A percentile compares a stretch with the other conserved stretches of the same genome.
phyloP scores from a whole-genome alignment of 2,888 invertebrate genomes.

The Eupithecia insigniata region DNA sequence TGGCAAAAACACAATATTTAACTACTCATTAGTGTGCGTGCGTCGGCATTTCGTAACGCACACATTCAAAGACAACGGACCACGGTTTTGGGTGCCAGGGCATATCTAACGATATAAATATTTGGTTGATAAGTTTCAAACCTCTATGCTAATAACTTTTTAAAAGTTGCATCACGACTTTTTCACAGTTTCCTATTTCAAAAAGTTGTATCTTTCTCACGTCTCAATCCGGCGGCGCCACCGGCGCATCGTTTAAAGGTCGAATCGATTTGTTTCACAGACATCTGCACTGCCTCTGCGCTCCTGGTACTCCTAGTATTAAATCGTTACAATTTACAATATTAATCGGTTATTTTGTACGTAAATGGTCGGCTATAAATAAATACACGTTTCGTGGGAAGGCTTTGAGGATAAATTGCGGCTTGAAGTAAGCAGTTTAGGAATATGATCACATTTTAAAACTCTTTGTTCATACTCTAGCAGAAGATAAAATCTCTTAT shows the following conservation, averaged over 20 bases:
- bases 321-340: slow-evolving; percentile 76
- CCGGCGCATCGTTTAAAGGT: slow-evolving; percentile 52
- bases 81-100: no score
- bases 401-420: slow-evolving; percentile 51
- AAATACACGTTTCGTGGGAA: slow-evolving; percentile 61
- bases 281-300: slow-evolving; percentile 57
- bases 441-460: slow-evolving; percentile 7
- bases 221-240: slow-evolving; percentile 46
- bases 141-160: slow-evolving; percentile 1
- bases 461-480: not conserved
- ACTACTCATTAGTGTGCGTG: no score
- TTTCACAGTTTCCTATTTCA: not conserved
- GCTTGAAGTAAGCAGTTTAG: slow-evolving; percentile 28
- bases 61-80: no score
- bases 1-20: no score
- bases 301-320: slow-evolving; percentile 58
- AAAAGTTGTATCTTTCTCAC: slow-evolving; percentile 18
- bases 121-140: not conserved
- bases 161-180: not conserved
- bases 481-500: not conserved
- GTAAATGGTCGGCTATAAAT: slow-evolving; percentile 67
- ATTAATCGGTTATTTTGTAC: slow-evolving; percentile 76
- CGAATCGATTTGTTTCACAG: slow-evolving; percentile 55
- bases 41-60: no score
- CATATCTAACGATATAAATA: no score